A percentile compares a stretch with the other conserved stretches of the same genome.
Evolutionary conservation across 2,113 vertebrate genomes (phyloP).

Genomic region (Heterotis niloticus): DNA sequence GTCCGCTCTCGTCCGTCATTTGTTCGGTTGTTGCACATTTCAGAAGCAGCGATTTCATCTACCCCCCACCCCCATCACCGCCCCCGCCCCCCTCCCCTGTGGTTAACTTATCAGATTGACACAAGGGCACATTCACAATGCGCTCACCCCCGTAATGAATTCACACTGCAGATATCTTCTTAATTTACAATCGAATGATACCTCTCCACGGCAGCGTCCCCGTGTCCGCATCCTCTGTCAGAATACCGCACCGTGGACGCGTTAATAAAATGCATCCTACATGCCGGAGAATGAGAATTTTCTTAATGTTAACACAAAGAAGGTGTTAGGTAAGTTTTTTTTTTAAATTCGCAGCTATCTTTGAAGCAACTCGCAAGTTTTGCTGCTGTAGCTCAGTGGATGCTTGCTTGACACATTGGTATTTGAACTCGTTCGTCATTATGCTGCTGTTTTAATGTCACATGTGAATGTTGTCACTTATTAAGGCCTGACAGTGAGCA

Average conservation of each 20-base stretch:
- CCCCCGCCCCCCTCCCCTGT: constrained; percentile 17
- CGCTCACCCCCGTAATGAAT: constrained; percentile 22
- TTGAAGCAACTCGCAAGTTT: too few species aligned
- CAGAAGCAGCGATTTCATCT: constrained; percentile 14
- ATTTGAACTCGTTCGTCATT: too few species aligned
- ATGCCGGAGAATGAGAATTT: neutral
- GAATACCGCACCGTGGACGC: neutral
- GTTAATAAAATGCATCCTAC: constrained; percentile 1
- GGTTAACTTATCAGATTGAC: constrained; percentile 35
- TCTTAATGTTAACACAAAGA: neutral
- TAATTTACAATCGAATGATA: constrained; percentile 26
- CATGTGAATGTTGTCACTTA: too few species aligned
- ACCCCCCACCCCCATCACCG: constrained; percentile 3
- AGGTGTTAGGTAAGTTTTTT: too few species aligned
- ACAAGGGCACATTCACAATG: constrained; percentile 30
- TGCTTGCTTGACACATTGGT: too few species aligned
- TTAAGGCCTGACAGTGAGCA: too few species aligned
- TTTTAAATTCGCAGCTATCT: too few species aligned
- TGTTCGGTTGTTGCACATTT: constrained; percentile 3
- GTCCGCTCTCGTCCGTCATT: neutral
- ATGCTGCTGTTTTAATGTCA: too few species aligned
- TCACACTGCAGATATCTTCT: constrained; percentile 2
- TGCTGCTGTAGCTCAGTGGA: too few species aligned
- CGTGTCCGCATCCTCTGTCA: neutral
- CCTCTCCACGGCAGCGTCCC: neutral